These are phyloP conservation scores for Torymus aiolomorphi DNA, from an alignment of 2,888 invertebrate species.

Conservation along the genomic window DNA sequence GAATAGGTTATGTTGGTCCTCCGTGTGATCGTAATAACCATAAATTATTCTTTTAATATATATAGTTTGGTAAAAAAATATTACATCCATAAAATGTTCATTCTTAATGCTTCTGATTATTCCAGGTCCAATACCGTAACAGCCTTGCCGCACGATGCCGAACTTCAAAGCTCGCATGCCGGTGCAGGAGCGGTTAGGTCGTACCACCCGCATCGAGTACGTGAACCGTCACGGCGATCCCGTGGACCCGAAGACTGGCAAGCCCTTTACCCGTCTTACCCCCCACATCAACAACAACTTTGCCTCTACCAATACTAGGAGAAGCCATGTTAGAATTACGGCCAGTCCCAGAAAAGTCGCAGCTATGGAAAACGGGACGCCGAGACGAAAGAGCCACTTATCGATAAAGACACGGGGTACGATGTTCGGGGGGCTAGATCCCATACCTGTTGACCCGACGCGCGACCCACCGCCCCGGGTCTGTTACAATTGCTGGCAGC, in stretches of 20 bases:
- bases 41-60: no score
- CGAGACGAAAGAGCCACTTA: background rate
- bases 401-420: conserved; percentile 29
- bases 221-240: conserved; percentile 24
- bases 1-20: no score
- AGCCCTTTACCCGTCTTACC: background rate
- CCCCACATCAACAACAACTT: background rate
- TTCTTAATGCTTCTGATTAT: no score
- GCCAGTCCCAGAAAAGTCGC: background rate
- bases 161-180: no score
- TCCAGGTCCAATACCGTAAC: no score
- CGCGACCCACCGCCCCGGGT: conserved; percentile 41
- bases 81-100: no score
- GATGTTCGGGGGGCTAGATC: conserved; percentile 29
- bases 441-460: conserved; percentile 23
- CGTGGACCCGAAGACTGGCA: conserved; percentile 30
- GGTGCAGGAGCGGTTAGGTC: conserved; percentile 4
- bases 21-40: no score
- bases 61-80: no score
- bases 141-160: no score
- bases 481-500: conserved; percentile 49
- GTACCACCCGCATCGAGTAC: conserved; percentile 30
- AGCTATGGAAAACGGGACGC: background rate
- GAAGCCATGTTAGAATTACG: no score
- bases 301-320: no score